These are phyloP conservation scores for Hippocampus abdominalis DNA, from an alignment of 2,113 vertebrate genomes.

Conservation along the genomic window DNA sequence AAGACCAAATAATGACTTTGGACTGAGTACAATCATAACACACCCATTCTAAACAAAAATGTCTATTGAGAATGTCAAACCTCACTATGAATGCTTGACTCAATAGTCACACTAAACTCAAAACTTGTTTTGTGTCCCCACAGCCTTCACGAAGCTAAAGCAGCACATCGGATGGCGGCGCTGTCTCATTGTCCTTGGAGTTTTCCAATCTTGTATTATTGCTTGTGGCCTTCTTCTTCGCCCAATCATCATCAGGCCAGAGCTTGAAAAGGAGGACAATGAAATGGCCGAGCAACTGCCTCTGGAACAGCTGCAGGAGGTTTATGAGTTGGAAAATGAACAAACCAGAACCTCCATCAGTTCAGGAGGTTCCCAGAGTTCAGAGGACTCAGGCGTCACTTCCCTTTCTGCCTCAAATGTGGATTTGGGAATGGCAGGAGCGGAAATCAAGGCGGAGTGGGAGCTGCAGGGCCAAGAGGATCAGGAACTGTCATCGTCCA, in stretches of 20 bases:
- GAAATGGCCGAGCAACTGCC: conserved; percentile 42
- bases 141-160: conserved; percentile 83
- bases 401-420: conserved; percentile 78
- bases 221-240: conserved; percentile 80
- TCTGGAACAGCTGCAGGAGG: conserved; percentile 64
- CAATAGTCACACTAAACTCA: not conserved
- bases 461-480: conserved; percentile 29
- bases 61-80: no score
- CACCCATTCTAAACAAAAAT: not conserved
- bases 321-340: conserved; percentile 85
- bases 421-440: conserved; percentile 62
- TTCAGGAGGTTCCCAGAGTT: conserved; percentile 56
- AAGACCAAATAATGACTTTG: no score
- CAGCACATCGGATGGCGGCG: conserved; percentile 83
- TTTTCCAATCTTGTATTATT: conserved; percentile 81
- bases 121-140: not conserved
- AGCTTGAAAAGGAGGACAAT: not conserved
- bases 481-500: not conserved
- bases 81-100: not conserved
- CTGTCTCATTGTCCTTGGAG: conserved; percentile 81
- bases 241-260: conserved; percentile 77
- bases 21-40: not conserved
- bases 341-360: conserved; percentile 82
- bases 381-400: conserved; percentile 90
- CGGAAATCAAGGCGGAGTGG: conserved; percentile 20